A percentile compares a stretch with the other conserved stretches of the same genome.
These are phyloP conservation scores for Diorhabda carinulata DNA, from an alignment of 1,140 invertebrate species.

Conservation along the genomic window DNA sequence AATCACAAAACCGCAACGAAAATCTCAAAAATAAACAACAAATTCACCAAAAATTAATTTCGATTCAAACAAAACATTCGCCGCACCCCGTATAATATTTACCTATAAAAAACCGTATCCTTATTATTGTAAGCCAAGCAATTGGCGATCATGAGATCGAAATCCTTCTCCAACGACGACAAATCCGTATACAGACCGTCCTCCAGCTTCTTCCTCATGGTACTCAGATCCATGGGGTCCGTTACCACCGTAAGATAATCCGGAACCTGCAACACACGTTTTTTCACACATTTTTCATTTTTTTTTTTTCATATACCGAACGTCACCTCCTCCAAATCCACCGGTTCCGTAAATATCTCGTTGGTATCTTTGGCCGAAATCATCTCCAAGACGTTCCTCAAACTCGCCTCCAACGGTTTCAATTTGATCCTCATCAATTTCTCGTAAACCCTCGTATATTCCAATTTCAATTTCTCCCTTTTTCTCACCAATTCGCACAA, in stretches of 20 bases:
- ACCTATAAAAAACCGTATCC: conserved; percentile 74
- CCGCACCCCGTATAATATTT: neutral
- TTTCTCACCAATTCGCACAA: conserved; percentile 93
- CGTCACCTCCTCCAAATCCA: conserved; percentile 75
- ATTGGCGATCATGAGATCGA: conserved; percentile 91
- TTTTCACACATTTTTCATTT: neutral
- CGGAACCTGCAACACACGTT: conserved; percentile 59
- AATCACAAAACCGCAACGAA: too few species aligned
- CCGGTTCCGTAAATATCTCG: conserved; percentile 90
- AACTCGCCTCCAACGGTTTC: conserved; percentile 73
- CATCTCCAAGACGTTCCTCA: conserved; percentile 70
- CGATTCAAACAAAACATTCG: too few species aligned
- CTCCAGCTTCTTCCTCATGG: conserved; percentile 80
- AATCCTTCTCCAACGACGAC: conserved; percentile 81
- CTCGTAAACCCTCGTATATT: conserved; percentile 77
- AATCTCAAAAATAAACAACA: too few species aligned
- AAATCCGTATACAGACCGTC: conserved; percentile 72
- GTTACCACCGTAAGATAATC: conserved; percentile 91
- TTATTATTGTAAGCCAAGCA: conserved; percentile 93
- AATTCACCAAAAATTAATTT: too few species aligned
- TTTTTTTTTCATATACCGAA: neutral
- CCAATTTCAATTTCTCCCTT: conserved; percentile 89
- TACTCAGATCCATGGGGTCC: conserved; percentile 93
- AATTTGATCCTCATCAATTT: conserved; percentile 76
- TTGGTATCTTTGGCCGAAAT: conserved; percentile 77